Evolutionary conservation across 2,888 invertebrate species (phyloP).

Genomic region (Slavum lentiscoides): DNA sequence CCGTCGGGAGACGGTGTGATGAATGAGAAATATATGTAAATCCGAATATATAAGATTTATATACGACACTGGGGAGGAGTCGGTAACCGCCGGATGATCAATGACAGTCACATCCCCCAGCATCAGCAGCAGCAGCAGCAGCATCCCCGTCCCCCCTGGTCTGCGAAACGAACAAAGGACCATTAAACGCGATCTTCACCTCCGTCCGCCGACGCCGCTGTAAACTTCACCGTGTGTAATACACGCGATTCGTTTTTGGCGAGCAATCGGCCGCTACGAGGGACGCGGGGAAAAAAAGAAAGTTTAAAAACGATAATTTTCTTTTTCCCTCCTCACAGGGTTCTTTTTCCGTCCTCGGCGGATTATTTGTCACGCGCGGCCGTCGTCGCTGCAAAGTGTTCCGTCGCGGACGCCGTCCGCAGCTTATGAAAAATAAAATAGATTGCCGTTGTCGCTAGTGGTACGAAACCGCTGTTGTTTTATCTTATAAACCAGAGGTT

Average conservation of each 20-base stretch:
- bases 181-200: conserved; percentile 34
- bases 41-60: neutral
- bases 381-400: conserved; percentile 8
- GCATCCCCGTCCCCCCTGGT: neutral
- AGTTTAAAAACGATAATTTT: conserved; percentile 33
- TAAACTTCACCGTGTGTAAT: neutral
- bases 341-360: neutral
- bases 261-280: neutral
- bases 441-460: neutral
- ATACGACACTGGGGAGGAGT: conserved; percentile 16
- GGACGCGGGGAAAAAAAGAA: conserved; percentile 13
- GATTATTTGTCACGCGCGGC: conserved; percentile 2
- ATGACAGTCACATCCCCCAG: conserved; percentile 11
- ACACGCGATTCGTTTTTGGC: conserved; percentile 23
- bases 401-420: neutral
- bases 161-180: conserved; percentile 33
- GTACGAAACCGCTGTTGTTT: conserved; percentile 24
- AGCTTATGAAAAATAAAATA: conserved; percentile 16
- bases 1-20: neutral
- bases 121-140: too few species aligned
- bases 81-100: conserved; percentile 45
- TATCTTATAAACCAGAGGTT: neutral
- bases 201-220: neutral
- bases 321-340: too few species aligned
- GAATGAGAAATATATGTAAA: conserved; percentile 50